Evolutionary conservation across 2,113 vertebrate genomes (phyloP), one percentile per base, ranked within the genome.

Genomic region (Brachypodius melanocephalos): DNA sequence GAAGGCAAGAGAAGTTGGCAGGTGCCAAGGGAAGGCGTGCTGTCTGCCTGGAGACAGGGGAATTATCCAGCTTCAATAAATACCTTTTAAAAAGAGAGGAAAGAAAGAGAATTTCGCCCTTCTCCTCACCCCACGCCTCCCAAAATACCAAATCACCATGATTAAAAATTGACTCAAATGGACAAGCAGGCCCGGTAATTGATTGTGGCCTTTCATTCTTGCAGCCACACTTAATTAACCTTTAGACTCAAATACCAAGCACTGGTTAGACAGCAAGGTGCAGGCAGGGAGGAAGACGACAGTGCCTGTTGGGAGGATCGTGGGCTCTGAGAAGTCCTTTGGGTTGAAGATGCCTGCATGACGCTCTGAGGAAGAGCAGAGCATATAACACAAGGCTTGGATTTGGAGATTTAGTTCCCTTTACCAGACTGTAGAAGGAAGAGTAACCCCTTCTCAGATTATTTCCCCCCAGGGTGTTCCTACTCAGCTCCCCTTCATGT

Each of bases 201-300:
- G 98, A 98, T 98, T 97, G 97, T 98, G 97, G 97, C 97, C 97
- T 98, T 98, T 97, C 97, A 97, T 96, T 95, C 97, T 97, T 97
- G 92, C 97, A 98, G 97, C 97, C 97, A 98, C 97, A 98, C 97
- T 98, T 98, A 98, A 98, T 98, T 98, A 98, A 98, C 98, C 98
- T 98, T 98, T 98, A 98, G 97, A 97, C 97, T 98, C 97, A 98
- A 98, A 98, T 98, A 97, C 97, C 98, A 98, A 98, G 97, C 93
- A 63, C 93, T 91, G 96, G 96, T 91, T 95, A 94, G 94, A 67
- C 68, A 93, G 94, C 94, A 95, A 93, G 91, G 93, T 96, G 73
- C 62, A 82, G 91, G 87, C 88, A 88, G 92, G 62, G 79, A 86
- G 69, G 88, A 88, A 34, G 85, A 83, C 2, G 93, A 45, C 78